Evolutionary conservation across 1,140 invertebrate genomes (phyloP).

Genomic region (Lepidurus couesii): DNA sequence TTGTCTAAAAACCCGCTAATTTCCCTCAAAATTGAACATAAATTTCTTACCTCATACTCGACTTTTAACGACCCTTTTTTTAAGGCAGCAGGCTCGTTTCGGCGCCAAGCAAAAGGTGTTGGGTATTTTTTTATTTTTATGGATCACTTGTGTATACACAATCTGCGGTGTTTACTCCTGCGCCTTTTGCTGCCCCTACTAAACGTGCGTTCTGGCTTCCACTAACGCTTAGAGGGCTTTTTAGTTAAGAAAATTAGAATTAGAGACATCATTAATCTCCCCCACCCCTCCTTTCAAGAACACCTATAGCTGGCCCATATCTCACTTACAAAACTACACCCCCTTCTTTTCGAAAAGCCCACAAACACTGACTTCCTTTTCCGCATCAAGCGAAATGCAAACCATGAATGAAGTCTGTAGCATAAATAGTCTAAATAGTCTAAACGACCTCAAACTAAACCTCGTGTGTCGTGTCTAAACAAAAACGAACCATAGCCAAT

Average conservation of each 20-base stretch:
- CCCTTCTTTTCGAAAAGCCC: not conserved
- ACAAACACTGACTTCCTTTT: not conserved
- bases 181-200: not conserved
- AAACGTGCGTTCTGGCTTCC: not conserved
- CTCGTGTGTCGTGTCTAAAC: not conserved
- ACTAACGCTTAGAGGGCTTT: not conserved
- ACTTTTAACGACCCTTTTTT: not conserved
- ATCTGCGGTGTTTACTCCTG: not conserved
- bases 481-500: not conserved
- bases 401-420: not conserved
- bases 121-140: not conserved
- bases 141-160: not conserved
- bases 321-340: not conserved
- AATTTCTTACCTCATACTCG: not conserved
- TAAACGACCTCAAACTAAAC: not conserved
- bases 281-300: conserved; percentile 23
- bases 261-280: conserved; percentile 24
- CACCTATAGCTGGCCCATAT: not conserved
- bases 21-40: not conserved
- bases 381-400: not conserved
- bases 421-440: too few relatives aligned
- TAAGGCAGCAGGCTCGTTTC: not conserved
- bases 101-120: not conserved
- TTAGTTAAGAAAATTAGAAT: conserved; percentile 22
- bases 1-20: not conserved